Conservation (phyloP, 2,888 invertebrate genomes). For the Noctua fimbriata region DNA sequence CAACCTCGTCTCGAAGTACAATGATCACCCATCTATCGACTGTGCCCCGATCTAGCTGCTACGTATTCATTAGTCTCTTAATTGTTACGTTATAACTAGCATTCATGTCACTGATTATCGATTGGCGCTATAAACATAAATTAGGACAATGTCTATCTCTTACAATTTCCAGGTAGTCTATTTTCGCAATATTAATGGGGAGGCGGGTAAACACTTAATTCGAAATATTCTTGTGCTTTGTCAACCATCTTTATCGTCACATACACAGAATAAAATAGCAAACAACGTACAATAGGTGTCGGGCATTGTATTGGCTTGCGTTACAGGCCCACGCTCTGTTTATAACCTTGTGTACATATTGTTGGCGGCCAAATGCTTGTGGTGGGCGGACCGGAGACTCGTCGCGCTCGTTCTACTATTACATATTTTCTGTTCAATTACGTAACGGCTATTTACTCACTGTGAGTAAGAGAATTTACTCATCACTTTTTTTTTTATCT, state of each 20-base stretch:
- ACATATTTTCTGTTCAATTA: conserved; percentile 75
- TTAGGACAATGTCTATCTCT: not conserved
- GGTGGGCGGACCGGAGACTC: conserved; percentile 83
- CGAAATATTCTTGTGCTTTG: conserved; percentile 13
- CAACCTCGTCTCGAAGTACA: not conserved
- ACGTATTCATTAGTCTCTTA: not conserved
- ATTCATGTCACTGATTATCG: conserved; percentile 5
- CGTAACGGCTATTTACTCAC: conserved; percentile 79
- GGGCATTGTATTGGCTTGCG: conserved; percentile 76
- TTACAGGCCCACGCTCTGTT: conserved; percentile 80
- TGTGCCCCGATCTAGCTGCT: not conserved
- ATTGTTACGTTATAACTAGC: not conserved
- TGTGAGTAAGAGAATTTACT: conserved; percentile 46
- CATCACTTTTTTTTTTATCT: conserved; percentile 39
- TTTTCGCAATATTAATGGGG: conserved; percentile 10
- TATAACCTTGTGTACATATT: conserved; percentile 83
- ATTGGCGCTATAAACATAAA: not conserved
- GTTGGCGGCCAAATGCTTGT: conserved; percentile 81
- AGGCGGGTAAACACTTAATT: conserved; percentile 9
- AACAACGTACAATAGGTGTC: conserved; percentile 64
- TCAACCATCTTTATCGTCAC: conserved; percentile 34
- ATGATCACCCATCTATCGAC: not conserved
- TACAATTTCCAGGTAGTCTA: conserved; percentile 2
- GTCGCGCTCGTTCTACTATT: conserved; percentile 75
- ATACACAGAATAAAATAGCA: conserved; percentile 44